Evolutionary conservation across 2,113 vertebrate genomes (phyloP).

Genomic region (Origma solitaria): DNA sequence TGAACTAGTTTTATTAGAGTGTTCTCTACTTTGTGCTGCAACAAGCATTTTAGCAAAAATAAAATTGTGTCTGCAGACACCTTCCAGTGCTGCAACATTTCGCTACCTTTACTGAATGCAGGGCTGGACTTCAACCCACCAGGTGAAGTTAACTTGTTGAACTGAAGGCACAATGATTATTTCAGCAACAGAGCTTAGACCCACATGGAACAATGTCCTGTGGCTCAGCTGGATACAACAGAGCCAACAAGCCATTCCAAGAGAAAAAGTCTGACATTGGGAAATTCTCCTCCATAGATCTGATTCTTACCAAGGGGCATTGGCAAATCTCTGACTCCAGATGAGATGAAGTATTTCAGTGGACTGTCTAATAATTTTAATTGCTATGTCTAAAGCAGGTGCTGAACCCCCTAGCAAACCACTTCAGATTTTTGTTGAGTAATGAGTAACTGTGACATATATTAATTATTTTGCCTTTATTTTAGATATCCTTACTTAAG

Average conservation of each 20-base stretch:
- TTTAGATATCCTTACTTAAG: not conserved
- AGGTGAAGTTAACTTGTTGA: not conserved
- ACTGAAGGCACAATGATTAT: not conserved
- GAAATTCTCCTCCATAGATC: not conserved
- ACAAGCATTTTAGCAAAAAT: not conserved
- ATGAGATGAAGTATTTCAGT: not conserved
- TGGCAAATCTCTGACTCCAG: not conserved
- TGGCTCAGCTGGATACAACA: not conserved
- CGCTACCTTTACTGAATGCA: accelerated
- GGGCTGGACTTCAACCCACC: not conserved
- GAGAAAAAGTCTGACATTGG: not conserved
- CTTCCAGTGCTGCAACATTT: not conserved
- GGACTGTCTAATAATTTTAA: not conserved
- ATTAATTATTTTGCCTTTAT: not conserved
- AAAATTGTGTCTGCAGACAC: not conserved
- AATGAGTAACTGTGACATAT: not conserved
- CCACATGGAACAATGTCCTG: not conserved
- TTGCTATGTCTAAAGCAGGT: not conserved
- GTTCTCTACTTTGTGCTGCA: not conserved
- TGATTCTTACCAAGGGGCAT: not conserved
- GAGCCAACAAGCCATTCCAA: not conserved
- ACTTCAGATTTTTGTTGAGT: not conserved
- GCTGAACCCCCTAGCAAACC: not conserved
- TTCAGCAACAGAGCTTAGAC: not conserved
- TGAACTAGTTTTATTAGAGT: not conserved